A percentile compares a stretch with the other conserved stretches of the same genome.
Evolutionary conservation across 2,797 vertebrate genomes (phyloP).

Genomic region (Phoeniculus purpureus): DNA sequence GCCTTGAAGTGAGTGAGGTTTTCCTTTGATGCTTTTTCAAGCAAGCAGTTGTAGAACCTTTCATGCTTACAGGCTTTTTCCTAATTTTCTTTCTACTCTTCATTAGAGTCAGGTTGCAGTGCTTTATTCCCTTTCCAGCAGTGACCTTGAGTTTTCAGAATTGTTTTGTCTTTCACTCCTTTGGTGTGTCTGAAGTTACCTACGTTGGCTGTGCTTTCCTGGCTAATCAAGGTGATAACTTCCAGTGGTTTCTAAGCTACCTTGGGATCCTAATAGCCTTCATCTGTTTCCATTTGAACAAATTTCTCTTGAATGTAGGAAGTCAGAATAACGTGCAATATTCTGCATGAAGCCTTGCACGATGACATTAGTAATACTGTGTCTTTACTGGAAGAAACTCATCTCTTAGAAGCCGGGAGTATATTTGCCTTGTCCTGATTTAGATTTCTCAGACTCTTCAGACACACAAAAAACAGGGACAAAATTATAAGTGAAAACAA

Average conservation of each 20-base stretch:
- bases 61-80: neutral
- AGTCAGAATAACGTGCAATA: neutral
- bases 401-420: neutral
- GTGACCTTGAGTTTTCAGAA: neutral
- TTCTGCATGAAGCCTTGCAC: neutral
- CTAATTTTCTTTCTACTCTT: neutral
- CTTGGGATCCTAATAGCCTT: neutral
- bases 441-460: too few species aligned
- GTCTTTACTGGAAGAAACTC: neutral
- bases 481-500: too few species aligned
- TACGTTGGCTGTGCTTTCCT: neutral
- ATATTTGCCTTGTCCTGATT: neutral
- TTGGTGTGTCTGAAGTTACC: neutral
- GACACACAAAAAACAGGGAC: too few species aligned
- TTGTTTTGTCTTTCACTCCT: neutral
- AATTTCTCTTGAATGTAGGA: neutral
- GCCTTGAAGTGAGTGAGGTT: neutral
- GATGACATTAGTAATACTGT: neutral
- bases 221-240: neutral
- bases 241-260: neutral
- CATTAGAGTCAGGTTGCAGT: neutral
- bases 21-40: neutral
- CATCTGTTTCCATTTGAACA: neutral
- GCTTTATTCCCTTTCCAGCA: neutral
- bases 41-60: neutral